Conservation (phyloP, 2,797 vertebrate species). For the Acrossocheilus wenchowensis region DNA sequence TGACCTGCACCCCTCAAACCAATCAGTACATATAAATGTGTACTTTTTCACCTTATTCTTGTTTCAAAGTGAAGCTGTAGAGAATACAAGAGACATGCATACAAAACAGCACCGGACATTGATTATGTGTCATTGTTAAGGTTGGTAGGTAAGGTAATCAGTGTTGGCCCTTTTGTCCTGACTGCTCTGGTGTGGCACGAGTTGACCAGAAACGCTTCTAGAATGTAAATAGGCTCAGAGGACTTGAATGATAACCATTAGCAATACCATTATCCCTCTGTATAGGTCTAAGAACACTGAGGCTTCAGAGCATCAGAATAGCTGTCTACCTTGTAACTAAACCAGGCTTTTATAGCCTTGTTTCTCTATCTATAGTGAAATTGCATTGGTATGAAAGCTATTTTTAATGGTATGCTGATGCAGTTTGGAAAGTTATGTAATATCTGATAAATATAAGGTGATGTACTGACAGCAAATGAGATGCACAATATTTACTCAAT, state of each 20-base stretch:
- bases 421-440: not conserved
- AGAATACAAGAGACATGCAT: constrained; percentile 20
- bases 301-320: not conserved
- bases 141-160: constrained; percentile 19
- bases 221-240: constrained; percentile 22
- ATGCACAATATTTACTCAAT: not conserved
- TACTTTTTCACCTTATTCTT: constrained; percentile 26
- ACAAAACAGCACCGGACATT: constrained; percentile 25
- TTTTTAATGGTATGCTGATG: not conserved
- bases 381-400: not conserved
- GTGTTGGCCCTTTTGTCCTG: constrained; percentile 16
- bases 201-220: not conserved
- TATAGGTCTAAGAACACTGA: not conserved
- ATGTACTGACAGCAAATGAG: not conserved
- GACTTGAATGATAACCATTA: constrained; percentile 14
- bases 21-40: not conserved
- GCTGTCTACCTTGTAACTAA: not conserved
- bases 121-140: constrained; percentile 39
- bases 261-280: not conserved
- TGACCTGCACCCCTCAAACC: not conserved
- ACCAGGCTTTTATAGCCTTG: not conserved
- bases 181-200: constrained; percentile 18
- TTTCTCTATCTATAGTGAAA: not conserved
- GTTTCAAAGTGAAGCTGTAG: constrained; percentile 38
- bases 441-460: not conserved